Evolutionary conservation across 2,797 vertebrate genomes (phyloP).

Genomic region (Petrocephalus schoutedeni): DNA sequence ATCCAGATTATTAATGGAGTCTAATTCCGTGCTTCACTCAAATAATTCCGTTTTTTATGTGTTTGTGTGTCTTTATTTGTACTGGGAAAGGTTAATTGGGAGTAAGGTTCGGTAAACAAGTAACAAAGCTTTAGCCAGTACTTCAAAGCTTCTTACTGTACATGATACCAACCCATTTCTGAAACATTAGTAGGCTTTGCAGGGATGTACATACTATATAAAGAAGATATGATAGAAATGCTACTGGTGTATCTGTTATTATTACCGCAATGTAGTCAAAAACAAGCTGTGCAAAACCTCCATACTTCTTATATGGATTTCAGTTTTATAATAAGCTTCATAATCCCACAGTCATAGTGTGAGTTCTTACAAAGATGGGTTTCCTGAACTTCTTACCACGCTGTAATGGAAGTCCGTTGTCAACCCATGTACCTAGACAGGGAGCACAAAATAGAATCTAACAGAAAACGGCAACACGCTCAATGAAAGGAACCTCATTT

Average conservation of each 20-base stretch:
- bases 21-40: not conserved
- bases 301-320: not conserved
- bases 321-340: not conserved
- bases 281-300: not conserved
- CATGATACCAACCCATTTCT: not conserved
- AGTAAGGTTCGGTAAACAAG: not conserved
- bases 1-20: not conserved
- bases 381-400: not conserved
- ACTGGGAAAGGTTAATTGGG: not conserved
- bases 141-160: not conserved
- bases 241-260: not conserved
- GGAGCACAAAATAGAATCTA: not conserved
- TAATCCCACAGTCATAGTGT: not conserved
- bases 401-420: not conserved
- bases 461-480: not conserved
- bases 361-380: not conserved
- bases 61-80: not conserved
- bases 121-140: not conserved
- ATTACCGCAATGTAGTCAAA: not conserved
- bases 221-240: not conserved
- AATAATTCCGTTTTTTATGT: not conserved
- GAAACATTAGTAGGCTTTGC: not conserved
- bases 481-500: conserved; percentile 1
- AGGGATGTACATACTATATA: not conserved
- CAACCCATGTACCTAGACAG: not conserved